Percentiles rank a stretch among this genome's conserved stretches.
These are phyloP conservation scores for Heterochromis multidens DNA, from an alignment of 2,113 vertebrate genomes.

Conservation along the genomic window DNA sequence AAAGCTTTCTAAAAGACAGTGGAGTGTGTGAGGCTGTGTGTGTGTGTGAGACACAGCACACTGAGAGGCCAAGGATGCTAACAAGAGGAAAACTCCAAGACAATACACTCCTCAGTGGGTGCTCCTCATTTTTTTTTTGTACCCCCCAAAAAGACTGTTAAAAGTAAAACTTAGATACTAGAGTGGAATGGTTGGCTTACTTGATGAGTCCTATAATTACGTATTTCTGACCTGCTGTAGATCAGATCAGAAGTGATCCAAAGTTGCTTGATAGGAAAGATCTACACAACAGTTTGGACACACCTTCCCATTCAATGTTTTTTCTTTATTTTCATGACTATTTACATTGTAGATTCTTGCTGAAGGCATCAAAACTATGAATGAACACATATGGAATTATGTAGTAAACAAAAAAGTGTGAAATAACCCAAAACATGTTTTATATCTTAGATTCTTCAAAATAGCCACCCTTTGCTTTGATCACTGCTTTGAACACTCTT, in stretches of 20 bases:
- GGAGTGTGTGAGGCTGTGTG: not conserved
- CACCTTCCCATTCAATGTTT: too few species aligned
- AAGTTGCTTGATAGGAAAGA: too few species aligned
- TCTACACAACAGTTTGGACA: not conserved
- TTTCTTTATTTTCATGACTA: too few species aligned
- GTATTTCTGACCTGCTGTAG: not conserved
- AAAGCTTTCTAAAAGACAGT: conserved; percentile 72
- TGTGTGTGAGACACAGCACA: conserved; percentile 41
- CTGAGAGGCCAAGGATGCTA: conserved; percentile 81
- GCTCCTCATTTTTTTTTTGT: conserved; percentile 34
- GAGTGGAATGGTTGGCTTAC: not conserved
- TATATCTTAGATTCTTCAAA: too few species aligned
- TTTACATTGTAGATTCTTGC: too few species aligned
- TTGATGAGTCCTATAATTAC: not conserved
- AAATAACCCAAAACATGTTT: too few species aligned
- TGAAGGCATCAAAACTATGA: too few species aligned
- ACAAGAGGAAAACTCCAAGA: conserved; percentile 73
- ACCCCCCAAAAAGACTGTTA: not conserved
- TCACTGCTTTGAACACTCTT: too few species aligned
- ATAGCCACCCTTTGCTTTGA: too few species aligned
- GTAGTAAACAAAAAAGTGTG: too few species aligned
- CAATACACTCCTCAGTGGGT: conserved; percentile 69
- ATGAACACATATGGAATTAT: too few species aligned
- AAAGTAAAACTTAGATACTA: not conserved
- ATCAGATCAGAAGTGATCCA: too few species aligned